phyloP scores from a whole-genome alignment of 2,888 invertebrate species.

The Stratiomys singularior region DNA sequence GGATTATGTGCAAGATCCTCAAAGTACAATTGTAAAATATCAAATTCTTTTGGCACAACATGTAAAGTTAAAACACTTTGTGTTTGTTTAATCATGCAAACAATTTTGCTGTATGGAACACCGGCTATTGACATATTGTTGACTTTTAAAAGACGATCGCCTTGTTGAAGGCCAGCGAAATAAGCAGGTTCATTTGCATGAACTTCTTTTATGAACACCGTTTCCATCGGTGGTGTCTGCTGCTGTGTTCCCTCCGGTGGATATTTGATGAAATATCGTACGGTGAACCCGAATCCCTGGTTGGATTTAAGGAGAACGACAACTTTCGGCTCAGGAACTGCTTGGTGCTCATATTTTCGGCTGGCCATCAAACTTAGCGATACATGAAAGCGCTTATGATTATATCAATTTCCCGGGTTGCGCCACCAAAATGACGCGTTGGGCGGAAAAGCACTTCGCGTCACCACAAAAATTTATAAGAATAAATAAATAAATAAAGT shows the following conservation, averaged over 20 bases:
- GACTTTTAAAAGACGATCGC: slow-evolving; percentile 91
- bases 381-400: slow-evolving; percentile 19
- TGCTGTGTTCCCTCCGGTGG: slow-evolving; percentile 75
- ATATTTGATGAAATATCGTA: slow-evolving; percentile 95
- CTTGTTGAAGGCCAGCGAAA: slow-evolving; percentile 85
- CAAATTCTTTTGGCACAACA: slow-evolving; percentile 94
- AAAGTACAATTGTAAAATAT: slow-evolving; percentile 92
- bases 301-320: slow-evolving; percentile 74
- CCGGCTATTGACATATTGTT: slow-evolving; percentile 89
- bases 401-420: too few species aligned
- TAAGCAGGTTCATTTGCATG: slow-evolving; percentile 87
- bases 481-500: too few species aligned
- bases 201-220: slow-evolving; percentile 95
- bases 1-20: slow-evolving; percentile 91
- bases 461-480: too few species aligned
- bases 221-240: slow-evolving; percentile 87
- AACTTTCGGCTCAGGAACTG: slow-evolving; percentile 59
- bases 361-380: slow-evolving; percentile 44
- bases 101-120: slow-evolving; percentile 87
- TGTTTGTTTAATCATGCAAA: slow-evolving; percentile 88
- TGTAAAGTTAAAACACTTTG: slow-evolving; percentile 82
- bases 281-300: slow-evolving; percentile 93
- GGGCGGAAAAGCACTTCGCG: too few species aligned
- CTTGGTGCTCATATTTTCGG: slow-evolving; percentile 43
- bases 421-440: too few species aligned